Evolutionary conservation across 2,797 vertebrate species (phyloP), one percentile per base, ranked within the genome.

Genomic region (Columba guinea): DNA sequence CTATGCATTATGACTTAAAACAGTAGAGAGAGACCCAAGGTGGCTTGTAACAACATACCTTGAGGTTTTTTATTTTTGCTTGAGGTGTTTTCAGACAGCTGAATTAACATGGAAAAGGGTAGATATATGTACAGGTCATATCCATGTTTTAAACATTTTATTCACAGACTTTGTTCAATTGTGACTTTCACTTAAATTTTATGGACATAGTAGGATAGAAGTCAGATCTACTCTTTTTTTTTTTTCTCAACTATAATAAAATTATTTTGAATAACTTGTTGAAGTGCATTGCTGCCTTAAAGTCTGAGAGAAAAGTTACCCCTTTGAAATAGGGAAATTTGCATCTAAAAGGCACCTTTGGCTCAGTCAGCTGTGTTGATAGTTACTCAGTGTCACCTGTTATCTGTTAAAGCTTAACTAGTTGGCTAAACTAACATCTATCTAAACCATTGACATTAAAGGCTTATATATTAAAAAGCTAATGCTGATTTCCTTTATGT

Each of bases 341-440:
- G 35, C 86, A 90, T 96, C 63, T 87, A 62, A 90, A 95, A 95
- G 56, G 89, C 90, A 96, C 95, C 77, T 97, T 91, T 89, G 60
- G 39, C 81, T 94, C 70, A 73, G 76, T 93, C 87, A 91, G 32
- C 80, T 97, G 13, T 96, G 94, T 91, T 96, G 93, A 56, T 90
- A 82, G 94, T 97, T 96, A 91, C 74, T 93, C 77, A 60, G 89
- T 93, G 89, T 96, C 74, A 82, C 94, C 83, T 91, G 87, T 84
- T 95, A 70, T 74, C 77, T 82, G 90, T 97, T 97, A 97, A 97
- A 96, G 67, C 93, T 94, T 97, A 96, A 96, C 95, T 62, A 53
- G 51, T 93, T 96, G 82, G 87, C 91, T 93, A 56, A 96, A 90
- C 83, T 80, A 68, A 79, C 46, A 84, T 93, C 92, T 74, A 35